Base-by-base conservation (phyloP, 2,113 vertebrate species). In the Brachyhypopomus occidentalis region DNA sequence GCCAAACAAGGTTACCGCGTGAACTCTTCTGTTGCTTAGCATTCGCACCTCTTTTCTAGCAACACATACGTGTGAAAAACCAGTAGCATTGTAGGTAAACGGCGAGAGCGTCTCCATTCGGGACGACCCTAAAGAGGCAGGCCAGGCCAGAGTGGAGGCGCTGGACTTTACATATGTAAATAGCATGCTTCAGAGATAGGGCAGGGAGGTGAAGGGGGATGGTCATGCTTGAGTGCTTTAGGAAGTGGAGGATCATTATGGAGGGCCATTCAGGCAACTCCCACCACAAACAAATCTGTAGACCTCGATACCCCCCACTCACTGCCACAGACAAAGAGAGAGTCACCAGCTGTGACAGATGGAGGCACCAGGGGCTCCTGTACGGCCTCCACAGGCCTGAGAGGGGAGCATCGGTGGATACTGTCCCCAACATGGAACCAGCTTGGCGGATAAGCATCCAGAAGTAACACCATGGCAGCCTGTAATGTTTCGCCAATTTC, bases 151-250 rank as follows among this genome's bases (percentile, higher is more conserved):
- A 45, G 72, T 71, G 63, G 78, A 74, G 60, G 75, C 64, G 34
- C 25, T 67, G 83, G 78, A 84, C 88, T 89, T 92, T 91, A 91
- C 88, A 90, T 93, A 93, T 94, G 92, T 90, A 92, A 93, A 94
- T 93, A 87, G 72, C 19, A 79, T 63, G 48, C 85, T 80, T 88
- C 63, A 80, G 83, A 85, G 77, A 41, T 71, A 83, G 41, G 87
- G 83, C 84, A 87, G 69, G 90, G 80, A 70, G 90, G 91, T 92
- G 87, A 92, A 92, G 92, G 91, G 91, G 91, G 92, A 92, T 84
- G 91, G 93, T 93, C 91, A 93, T 89, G 92, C 90, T 84, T 93
- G 92, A 92, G 89, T 89, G 91, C 92, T 92, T 93, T 90, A 92
- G 93, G 93, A 94, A 93, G 93, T 92, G 84, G 89, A 89, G 88